These are phyloP conservation scores for Xylota segnis DNA, from an alignment of 2,888 invertebrate genomes.

Conservation along the genomic window DNA sequence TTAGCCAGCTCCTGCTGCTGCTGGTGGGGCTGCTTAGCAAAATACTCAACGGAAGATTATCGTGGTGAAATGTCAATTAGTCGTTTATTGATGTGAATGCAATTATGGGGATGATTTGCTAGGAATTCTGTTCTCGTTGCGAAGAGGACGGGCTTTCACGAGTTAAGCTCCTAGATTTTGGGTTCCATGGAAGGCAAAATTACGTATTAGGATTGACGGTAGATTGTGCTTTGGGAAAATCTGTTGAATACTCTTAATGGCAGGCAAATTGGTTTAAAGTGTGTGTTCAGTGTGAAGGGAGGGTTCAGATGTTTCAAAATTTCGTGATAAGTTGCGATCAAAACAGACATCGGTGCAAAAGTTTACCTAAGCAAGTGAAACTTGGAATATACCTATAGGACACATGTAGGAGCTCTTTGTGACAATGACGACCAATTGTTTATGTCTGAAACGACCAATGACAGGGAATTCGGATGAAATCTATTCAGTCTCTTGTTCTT, in stretches of 20 bases:
- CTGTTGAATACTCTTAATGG: constrained; percentile 28
- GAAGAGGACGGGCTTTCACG: neutral
- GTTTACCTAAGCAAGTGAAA: too few species aligned
- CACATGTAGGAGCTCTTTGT: too few species aligned
- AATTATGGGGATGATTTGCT: constrained; percentile 63
- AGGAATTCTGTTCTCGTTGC: neutral
- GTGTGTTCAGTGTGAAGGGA: neutral
- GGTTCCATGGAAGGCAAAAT: constrained; percentile 28
- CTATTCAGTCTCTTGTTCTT: too few species aligned
- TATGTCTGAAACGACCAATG: too few species aligned
- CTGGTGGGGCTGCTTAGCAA: constrained; percentile 25
- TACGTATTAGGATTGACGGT: constrained; percentile 19
- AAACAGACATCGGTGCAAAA: too few species aligned
- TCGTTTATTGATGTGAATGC: constrained; percentile 66
- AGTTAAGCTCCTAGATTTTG: constrained; percentile 18
- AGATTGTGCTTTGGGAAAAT: neutral
- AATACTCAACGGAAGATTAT: constrained; percentile 42
- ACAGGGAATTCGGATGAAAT: too few species aligned
- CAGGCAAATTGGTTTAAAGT: constrained; percentile 2
- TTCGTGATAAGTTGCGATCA: too few species aligned
- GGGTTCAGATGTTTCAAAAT: too few species aligned
- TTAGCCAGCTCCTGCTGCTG: constrained; percentile 45
- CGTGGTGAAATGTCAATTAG: constrained; percentile 73
- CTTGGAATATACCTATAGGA: too few species aligned
- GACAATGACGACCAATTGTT: too few species aligned